phyloP scores from a whole-genome alignment of 2,888 invertebrate genomes.

The Acholoe squamosa region DNA sequence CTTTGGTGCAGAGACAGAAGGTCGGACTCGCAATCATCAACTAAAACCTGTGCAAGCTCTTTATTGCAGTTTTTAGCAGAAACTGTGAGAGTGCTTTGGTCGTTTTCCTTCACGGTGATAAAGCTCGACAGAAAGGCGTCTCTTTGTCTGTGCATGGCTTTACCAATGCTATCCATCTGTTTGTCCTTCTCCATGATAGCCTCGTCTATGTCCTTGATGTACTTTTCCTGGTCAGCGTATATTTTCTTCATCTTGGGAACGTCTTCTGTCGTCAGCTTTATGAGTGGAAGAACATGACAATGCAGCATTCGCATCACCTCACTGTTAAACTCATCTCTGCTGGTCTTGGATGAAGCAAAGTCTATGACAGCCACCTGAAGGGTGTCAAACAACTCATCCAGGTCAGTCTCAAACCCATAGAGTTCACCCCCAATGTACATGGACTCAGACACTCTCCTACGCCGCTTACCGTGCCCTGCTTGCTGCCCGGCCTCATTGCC shows the following conservation, averaged over 20 bases:
- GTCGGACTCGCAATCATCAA: constrained; percentile 73
- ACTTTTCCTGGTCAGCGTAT: background rate
- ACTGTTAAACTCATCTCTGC: constrained; percentile 65
- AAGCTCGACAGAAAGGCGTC: constrained; percentile 54
- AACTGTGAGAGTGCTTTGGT: constrained; percentile 28
- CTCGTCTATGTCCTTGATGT: constrained; percentile 11
- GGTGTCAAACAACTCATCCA: constrained; percentile 75
- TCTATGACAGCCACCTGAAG: constrained; percentile 60
- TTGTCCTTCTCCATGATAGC: constrained; percentile 54
- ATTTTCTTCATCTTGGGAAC: constrained; percentile 69
- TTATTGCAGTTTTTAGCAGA: background rate
- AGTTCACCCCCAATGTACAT: constrained; percentile 71
- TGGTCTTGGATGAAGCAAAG: constrained; percentile 62
- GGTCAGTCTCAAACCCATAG: constrained; percentile 76
- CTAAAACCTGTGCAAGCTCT: constrained; percentile 62
- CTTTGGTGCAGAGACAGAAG: constrained; percentile 70
- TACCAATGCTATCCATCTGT: constrained; percentile 44
- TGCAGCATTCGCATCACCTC: constrained; percentile 75
- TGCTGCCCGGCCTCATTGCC: background rate
- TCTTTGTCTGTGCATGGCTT: constrained; percentile 62
- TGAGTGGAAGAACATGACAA: constrained; percentile 76
- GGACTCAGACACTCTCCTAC: constrained; percentile 66
- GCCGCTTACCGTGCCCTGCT: background rate
- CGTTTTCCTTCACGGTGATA: background rate
- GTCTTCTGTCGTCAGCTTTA: constrained; percentile 73